Conservation (phyloP, 2,113 vertebrate species). For the Labeo catla region DNA sequence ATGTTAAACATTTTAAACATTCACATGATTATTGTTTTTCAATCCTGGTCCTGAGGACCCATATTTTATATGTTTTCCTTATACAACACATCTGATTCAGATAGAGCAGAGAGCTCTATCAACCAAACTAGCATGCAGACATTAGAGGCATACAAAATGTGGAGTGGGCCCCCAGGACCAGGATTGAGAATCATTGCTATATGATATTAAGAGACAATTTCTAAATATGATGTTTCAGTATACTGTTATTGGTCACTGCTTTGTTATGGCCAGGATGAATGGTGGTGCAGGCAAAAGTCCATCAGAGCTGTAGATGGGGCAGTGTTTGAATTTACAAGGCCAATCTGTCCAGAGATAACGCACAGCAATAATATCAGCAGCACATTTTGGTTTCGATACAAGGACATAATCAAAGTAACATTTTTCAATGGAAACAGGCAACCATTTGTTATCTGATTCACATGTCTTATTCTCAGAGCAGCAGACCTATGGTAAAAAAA, state of each 20-base stretch:
- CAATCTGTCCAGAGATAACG: conserved; percentile 89
- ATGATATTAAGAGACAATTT: neutral
- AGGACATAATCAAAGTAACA: conserved; percentile 61
- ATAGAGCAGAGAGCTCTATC: neutral
- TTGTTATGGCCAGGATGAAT: conserved; percentile 64
- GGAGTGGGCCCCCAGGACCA: neutral
- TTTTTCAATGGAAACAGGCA: conserved; percentile 61
- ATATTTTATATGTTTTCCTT: neutral
- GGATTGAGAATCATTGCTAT: neutral
- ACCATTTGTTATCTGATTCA: conserved; percentile 69
- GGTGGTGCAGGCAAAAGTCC: conserved; percentile 82
- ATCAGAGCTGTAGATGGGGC: conserved; percentile 79
- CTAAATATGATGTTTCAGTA: neutral
- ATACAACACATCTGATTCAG: neutral
- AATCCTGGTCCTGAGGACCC: neutral
- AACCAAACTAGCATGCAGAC: neutral
- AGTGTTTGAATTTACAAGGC: conserved; percentile 87
- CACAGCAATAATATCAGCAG: conserved; percentile 63
- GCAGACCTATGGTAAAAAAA: conserved; percentile 75
- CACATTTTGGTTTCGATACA: conserved; percentile 67
- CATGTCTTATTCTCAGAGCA: conserved; percentile 65
- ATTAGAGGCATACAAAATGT: no score
- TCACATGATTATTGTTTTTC: neutral
- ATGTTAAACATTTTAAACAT: neutral
- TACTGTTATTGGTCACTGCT: neutral